A percentile compares a stretch with the other conserved stretches of the same genome.
Conservation (phyloP, 2,888 invertebrate species). For the Hyppa rectilinea region DNA sequence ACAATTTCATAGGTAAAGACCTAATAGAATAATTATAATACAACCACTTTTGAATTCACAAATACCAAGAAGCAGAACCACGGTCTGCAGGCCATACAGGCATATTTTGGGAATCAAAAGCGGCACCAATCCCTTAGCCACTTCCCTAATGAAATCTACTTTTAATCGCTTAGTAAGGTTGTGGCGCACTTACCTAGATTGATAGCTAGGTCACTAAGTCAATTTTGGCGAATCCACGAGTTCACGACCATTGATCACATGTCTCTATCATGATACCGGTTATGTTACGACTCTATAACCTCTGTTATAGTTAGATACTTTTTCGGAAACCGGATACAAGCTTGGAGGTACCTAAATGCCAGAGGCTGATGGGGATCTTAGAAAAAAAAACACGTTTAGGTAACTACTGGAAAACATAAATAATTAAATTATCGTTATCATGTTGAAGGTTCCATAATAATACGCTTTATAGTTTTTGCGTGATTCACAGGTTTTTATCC, state of each 20-base stretch:
- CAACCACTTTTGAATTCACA: neutral
- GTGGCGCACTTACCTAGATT: neutral
- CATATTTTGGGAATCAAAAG: neutral
- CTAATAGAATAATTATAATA: too few species aligned
- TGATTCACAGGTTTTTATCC: too few species aligned
- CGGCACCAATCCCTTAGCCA: neutral
- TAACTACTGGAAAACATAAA: neutral
- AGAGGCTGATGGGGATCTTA: neutral
- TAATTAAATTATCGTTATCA: too few species aligned
- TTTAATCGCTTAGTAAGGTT: constrained; percentile 6
- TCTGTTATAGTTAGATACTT: neutral
- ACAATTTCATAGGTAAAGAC: too few species aligned
- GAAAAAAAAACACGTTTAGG: neutral
- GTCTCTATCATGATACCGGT: neutral
- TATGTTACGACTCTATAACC: neutral
- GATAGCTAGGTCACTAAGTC: neutral
- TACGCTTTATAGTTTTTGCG: too few species aligned
- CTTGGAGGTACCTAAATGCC: neutral
- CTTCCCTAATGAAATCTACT: neutral
- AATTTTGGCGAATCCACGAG: neutral
- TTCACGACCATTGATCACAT: neutral
- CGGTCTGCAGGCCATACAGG: too few species aligned
- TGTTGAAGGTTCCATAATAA: too few species aligned
- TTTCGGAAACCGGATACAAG: constrained; percentile 3
- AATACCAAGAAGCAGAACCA: too few species aligned